Evolutionary conservation across 2,113 vertebrate species (phyloP), one percentile per base, ranked within the genome.

Genomic region (Malurus elegans): DNA sequence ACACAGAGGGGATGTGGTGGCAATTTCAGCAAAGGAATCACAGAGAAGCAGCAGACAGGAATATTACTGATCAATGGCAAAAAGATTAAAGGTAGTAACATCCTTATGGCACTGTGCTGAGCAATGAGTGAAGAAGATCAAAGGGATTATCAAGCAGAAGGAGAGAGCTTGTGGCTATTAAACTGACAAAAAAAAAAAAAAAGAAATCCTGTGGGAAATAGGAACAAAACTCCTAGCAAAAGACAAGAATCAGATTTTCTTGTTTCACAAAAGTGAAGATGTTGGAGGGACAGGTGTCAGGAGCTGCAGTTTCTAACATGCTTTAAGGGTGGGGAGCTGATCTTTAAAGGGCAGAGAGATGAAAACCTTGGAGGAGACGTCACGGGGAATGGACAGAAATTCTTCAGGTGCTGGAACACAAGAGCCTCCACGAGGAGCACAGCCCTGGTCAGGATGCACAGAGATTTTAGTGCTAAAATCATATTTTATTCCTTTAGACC

Each of bases 1-100:
- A 57, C 44, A 54, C 4, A 47, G 65, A 64, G 36, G 25, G 26
- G 44, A 65, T 12, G 65, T 38, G 76, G 75, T 13, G 26, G 69
- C 61, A 96, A 89, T 79, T 92, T 75, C 73, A 93, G 86, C n/a
- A 85, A 50, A 60, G 48, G 74, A 44, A 48, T 67, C 67, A 65
- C 56, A 88, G 90, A 72, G 70, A n/a, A 84, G 73, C 82, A 83
- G 65, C 80, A 70, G 73, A 78, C 73, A 89, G 93, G 60, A 85
- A 84, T 93, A 93, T 94, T 86, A 91, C 90, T 93, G 78, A 95
- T 88, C 92, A 89, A 72, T 91, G 67, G 93, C 79, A 94, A 71
- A 95, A 96, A 95, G 92, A 93, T 94, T 84, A 95, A 95, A 97
- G 91, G 72, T 93, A 97, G 80, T 61, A 88, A 69, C 45, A 86